Base-by-base conservation (phyloP, 2,888 invertebrate species). In the Macrosoma leucophasiata region DNA sequence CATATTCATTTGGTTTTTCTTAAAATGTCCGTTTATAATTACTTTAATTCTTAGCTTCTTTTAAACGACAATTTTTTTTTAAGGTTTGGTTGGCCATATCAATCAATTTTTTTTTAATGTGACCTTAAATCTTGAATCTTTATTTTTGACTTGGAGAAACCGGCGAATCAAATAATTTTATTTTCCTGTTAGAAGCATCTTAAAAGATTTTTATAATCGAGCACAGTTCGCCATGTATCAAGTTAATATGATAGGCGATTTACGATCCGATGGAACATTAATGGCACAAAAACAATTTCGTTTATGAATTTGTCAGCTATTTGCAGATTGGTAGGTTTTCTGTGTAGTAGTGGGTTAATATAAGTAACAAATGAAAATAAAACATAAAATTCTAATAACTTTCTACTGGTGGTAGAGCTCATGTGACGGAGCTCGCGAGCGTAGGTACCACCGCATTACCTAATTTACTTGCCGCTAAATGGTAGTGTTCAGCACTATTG, bases 211-310 rank as follows among this genome's bases (percentile, higher is more conserved):
- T 7, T 17, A 7, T 26, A 10, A 26, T 14, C 14, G 13, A 26
- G 15, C 25, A 46, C 62, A 58, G 66, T 66, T 56, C 60, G 65
- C 62, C 62, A 74, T 78, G 63, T 69, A 76, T 79, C 78, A 76
- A 60, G 60, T 59, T 77, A 77, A 77, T 69, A 63, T 58, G 72
- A 66, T 59, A 52, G 52, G 45, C 55, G 64, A 79, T 78, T 78
- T 78, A 79, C 62, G 57, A 52, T 49, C 40, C 48, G 48, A 65
- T 67, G 63, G 62, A 61, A 57, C 49, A 50, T 58, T 68, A 76
- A 69, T 73, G 64, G 64, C n/a, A n/a, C n/a, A n/a, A 64, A 50
- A 54, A 49, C 49, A 40, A 44, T 43, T 48, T 17, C 3, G 12
- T 26, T 26, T 26, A 26, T 11, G 17, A 11, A 15, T 26, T 11